Evolutionary conservation across 2,113 vertebrate species (phyloP).

Genomic region (Chaetura pelagica): DNA sequence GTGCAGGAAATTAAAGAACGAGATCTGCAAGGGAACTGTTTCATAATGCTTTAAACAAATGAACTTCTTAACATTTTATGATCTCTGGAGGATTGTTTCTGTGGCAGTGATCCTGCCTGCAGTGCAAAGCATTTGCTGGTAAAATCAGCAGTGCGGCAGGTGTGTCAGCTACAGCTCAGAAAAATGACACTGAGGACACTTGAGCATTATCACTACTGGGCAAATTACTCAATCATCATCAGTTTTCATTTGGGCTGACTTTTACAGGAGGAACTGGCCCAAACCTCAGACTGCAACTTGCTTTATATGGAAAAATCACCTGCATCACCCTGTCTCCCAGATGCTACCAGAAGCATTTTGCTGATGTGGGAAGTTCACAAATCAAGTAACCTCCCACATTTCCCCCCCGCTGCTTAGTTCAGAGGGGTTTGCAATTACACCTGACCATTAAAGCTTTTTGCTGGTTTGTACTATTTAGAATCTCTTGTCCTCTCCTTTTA

Average conservation of each 20-base stretch:
- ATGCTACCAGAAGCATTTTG: neutral
- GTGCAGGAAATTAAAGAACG: conserved; percentile 74
- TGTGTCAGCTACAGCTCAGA: neutral
- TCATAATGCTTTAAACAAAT: conserved; percentile 77
- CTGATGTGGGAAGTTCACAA: conserved; percentile 1
- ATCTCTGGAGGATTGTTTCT: conserved; percentile 63
- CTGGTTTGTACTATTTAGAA: conserved; percentile 29
- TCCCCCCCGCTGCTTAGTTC: neutral
- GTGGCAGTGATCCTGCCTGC: conserved; percentile 28
- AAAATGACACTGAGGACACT: neutral
- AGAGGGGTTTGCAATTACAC: neutral
- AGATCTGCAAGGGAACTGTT: conserved; percentile 63
- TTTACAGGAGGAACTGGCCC: neutral
- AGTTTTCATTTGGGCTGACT: neutral
- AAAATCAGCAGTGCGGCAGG: neutral
- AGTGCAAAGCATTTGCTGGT: neutral
- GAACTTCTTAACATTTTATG: conserved; percentile 72
- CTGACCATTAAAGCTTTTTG: conserved; percentile 44
- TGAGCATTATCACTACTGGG: neutral
- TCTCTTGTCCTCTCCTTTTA: neutral
- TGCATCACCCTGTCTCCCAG: neutral
- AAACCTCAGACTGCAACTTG: neutral
- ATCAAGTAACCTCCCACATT: neutral
- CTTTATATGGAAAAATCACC: neutral
- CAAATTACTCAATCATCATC: neutral